These are phyloP conservation scores for Bombus affinis DNA, from an alignment of 1,140 invertebrate species.

Conservation along the genomic window DNA sequence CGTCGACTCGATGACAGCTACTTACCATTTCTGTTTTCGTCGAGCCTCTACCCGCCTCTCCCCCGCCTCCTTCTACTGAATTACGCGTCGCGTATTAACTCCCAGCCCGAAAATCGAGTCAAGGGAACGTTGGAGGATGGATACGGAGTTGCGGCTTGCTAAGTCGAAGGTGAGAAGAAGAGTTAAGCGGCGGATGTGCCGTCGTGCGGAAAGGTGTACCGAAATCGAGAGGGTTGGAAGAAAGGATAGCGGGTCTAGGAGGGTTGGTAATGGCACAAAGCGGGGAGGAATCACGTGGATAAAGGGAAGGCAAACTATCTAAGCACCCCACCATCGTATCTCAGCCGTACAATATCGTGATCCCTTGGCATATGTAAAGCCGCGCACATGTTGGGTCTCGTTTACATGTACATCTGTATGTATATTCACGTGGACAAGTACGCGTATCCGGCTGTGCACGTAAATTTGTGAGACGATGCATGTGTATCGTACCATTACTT, in stretches of 20 bases:
- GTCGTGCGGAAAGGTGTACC: background rate
- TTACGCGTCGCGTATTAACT: slow-evolving; percentile 34
- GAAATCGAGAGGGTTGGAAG: slow-evolving; percentile 22
- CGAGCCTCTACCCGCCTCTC: background rate
- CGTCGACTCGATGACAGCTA: slow-evolving; percentile 24
- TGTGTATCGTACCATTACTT: background rate
- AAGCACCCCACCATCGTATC: slow-evolving; percentile 56
- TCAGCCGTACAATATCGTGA: slow-evolving; percentile 66
- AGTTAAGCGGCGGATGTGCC: background rate
- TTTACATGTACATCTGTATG: slow-evolving; percentile 32
- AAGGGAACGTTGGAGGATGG: background rate
- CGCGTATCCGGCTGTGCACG: background rate
- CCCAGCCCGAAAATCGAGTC: background rate
- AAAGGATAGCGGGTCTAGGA: background rate
- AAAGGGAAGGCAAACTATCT: slow-evolving; percentile 43
- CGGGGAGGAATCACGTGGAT: background rate
- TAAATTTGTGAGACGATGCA: background rate
- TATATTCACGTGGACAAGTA: background rate
- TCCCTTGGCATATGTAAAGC: slow-evolving; percentile 65
- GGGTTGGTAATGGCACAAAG: background rate
- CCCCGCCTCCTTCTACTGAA: background rate
- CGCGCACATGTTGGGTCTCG: slow-evolving; percentile 43
- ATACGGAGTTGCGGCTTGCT: background rate
- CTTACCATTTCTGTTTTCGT: slow-evolving; percentile 17
- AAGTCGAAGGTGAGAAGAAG: slow-evolving; percentile 29